These are phyloP conservation scores for Burhinus oedicnemus DNA, from an alignment of 2,113 vertebrate genomes.

Conservation along the genomic window DNA sequence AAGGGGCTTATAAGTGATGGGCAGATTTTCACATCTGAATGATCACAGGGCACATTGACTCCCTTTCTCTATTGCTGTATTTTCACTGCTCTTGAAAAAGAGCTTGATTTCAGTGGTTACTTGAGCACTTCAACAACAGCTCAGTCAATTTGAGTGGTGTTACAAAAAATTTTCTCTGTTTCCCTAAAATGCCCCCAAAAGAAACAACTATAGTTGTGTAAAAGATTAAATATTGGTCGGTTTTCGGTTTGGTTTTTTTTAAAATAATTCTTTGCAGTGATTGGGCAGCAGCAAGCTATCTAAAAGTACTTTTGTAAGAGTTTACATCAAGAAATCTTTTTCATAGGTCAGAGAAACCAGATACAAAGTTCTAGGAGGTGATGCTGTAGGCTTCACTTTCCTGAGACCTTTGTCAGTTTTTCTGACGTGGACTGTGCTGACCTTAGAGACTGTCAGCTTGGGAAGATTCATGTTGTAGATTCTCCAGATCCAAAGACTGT, in stretches of 20 bases:
- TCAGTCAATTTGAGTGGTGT: not conserved
- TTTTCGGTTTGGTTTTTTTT: not conserved
- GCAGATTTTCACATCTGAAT: not conserved
- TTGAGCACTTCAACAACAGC: not conserved
- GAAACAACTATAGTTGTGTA: not conserved
- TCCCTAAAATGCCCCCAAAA: not conserved
- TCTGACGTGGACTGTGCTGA: accelerated
- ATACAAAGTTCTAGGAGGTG: not conserved
- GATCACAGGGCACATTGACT: not conserved
- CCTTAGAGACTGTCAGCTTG: not conserved
- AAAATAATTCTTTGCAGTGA: not conserved
- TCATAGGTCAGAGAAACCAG: not conserved
- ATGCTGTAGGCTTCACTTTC: not conserved
- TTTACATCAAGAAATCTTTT: not conserved
- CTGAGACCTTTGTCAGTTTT: not conserved
- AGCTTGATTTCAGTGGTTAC: not conserved
- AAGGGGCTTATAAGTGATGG: not conserved
- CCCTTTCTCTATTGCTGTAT: not conserved
- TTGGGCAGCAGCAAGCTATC: not conserved
- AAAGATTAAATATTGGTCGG: not conserved
- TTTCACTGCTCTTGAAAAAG: not conserved
- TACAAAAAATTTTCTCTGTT: not conserved
- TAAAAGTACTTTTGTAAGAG: not conserved
- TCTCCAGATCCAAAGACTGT: not conserved
- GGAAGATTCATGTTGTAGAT: not conserved